phyloP scores from a whole-genome alignment of 2,888 invertebrate species.

The Pseudococcus longispinus region DNA sequence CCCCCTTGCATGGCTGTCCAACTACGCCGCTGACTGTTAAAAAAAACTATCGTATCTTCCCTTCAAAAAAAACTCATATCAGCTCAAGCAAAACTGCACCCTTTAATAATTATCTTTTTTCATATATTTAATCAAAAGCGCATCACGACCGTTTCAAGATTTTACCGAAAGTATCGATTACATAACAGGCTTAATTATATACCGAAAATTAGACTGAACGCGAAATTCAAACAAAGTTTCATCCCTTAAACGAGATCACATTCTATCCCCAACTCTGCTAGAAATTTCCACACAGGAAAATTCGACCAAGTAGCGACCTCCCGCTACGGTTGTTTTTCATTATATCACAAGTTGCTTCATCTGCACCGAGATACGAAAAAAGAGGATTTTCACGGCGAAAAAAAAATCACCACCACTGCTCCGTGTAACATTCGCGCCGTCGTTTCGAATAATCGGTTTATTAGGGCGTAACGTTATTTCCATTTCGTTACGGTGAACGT shows the following conservation, averaged over 20 bases:
- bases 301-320: not conserved
- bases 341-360: slow-evolving; percentile 18
- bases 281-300: not conserved
- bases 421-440: not conserved
- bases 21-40: too few species aligned
- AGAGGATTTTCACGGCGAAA: slow-evolving; percentile 1
- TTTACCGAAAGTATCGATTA: too few species aligned
- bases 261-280: not conserved
- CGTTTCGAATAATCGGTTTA: slow-evolving; percentile 39
- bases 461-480: slow-evolving; percentile 38
- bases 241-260: not conserved
- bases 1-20: too few species aligned
- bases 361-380: not conserved
- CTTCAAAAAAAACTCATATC: too few species aligned
- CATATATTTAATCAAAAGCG: too few species aligned
- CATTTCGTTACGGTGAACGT: slow-evolving; percentile 36
- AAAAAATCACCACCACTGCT: not conserved
- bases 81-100: too few species aligned
- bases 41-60: too few species aligned
- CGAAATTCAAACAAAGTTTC: not conserved
- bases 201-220: not conserved
- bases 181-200: too few species aligned
- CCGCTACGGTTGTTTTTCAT: not conserved
- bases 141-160: too few species aligned
- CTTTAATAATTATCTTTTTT: too few species aligned